Conservation (phyloP, 2,888 invertebrate species). For the Euphydryas editha region DNA sequence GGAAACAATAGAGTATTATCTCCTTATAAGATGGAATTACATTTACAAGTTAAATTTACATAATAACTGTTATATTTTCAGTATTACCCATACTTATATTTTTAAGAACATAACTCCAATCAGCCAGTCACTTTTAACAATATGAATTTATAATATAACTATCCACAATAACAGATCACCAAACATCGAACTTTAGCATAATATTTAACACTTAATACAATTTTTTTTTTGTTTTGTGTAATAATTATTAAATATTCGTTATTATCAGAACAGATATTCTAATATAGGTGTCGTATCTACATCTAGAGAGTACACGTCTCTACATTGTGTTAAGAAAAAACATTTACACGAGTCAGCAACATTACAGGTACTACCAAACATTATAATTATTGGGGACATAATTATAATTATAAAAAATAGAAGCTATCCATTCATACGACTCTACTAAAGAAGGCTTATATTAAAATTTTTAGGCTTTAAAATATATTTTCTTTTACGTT, state of each 20-base stretch:
- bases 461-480: neutral
- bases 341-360: slow-evolving; percentile 40
- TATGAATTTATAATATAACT: slow-evolving; percentile 34
- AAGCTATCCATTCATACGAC: slow-evolving; percentile 19
- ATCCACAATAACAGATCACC: slow-evolving; percentile 56
- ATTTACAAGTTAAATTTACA: too few relatives aligned
- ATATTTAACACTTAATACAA: slow-evolving; percentile 77
- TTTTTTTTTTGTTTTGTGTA: slow-evolving; percentile 55
- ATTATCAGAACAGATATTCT: slow-evolving; percentile 62
- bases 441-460: slow-evolving; percentile 3
- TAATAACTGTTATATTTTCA: neutral
- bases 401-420: slow-evolving; percentile 28
- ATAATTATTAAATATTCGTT: slow-evolving; percentile 56
- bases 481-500: neutral
- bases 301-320: slow-evolving; percentile 30
- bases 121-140: slow-evolving; percentile 5
- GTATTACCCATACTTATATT: neutral
- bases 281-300: slow-evolving; percentile 40
- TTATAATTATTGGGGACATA: slow-evolving; percentile 29
- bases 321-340: slow-evolving; percentile 46
- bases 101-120: neutral
- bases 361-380: slow-evolving; percentile 13
- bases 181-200: slow-evolving; percentile 70
- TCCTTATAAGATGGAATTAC: neutral
- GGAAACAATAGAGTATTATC: too few relatives aligned